Conservation (phyloP, 2,797 vertebrate genomes). For the Rhadinocentrus ornatus region DNA sequence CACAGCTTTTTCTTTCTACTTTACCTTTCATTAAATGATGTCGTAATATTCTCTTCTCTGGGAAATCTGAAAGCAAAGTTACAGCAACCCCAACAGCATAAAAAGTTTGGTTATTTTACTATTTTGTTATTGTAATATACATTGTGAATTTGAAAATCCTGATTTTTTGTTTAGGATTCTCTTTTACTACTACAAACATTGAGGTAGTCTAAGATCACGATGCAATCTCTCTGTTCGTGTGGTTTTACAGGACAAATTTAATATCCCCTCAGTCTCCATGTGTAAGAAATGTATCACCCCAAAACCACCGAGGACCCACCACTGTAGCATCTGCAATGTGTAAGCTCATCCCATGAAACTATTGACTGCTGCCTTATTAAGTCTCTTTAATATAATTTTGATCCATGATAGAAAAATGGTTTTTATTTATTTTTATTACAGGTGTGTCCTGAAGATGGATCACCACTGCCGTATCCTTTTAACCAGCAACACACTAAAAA, state of each 20-base stretch:
- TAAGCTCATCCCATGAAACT: constrained; percentile 52
- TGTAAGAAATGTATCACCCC: constrained; percentile 97
- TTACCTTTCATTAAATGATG: too few relatives aligned
- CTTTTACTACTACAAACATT: too few relatives aligned
- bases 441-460: constrained; percentile 98
- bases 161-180: background rate
- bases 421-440: constrained; percentile 63
- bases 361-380: background rate
- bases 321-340: constrained; percentile 98
- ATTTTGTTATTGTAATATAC: background rate
- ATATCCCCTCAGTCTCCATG: constrained; percentile 88
- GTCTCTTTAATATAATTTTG: background rate
- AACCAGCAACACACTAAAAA: background rate
- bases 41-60: too few relatives aligned
- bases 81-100: background rate
- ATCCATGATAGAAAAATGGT: background rate
- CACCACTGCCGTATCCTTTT: constrained; percentile 99
- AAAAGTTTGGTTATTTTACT: background rate
- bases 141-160: too few relatives aligned
- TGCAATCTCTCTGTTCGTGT: background rate
- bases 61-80: background rate
- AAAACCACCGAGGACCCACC: constrained; percentile 94
- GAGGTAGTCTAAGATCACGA: background rate
- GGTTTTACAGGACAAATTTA: constrained; percentile 82
- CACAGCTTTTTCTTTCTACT: too few relatives aligned